Conservation (phyloP, 2,888 invertebrate genomes). For the Eupithecia subumbrata region DNA sequence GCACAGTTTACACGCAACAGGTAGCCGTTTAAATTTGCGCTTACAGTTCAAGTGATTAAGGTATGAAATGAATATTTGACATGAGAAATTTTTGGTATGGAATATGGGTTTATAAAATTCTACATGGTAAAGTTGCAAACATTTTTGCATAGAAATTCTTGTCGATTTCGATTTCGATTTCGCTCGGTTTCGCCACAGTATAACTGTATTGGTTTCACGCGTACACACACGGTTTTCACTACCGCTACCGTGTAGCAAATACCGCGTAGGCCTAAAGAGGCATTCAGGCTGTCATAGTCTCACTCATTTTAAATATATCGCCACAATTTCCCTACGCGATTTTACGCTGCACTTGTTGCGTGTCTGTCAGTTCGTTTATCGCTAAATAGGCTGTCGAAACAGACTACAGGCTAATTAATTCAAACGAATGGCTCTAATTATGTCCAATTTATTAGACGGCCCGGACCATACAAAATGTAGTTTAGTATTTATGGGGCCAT, state of each 20-base stretch:
- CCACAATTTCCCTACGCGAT: not conserved
- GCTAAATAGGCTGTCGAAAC: conserved; percentile 21
- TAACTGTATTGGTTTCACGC: no score
- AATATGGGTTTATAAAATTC: not conserved
- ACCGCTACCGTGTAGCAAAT: no score
- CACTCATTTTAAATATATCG: not conserved
- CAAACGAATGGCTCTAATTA: conserved; percentile 19
- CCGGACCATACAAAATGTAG: conserved; percentile 5
- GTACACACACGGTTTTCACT: no score
- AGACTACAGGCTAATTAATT: conserved; percentile 28
- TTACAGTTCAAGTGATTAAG: conserved; percentile 11
- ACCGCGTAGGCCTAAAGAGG: no score
- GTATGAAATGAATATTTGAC: not conserved
- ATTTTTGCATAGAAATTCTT: not conserved
- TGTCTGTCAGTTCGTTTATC: conserved; percentile 16
- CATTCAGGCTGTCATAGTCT: no score
- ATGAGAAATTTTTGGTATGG: not conserved
- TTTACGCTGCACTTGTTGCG: conserved; percentile 29
- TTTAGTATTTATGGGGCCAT: not conserved
- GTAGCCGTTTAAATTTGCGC: conserved; percentile 38
- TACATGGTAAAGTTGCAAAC: not conserved
- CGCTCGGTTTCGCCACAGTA: no score
- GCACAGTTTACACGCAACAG: conserved; percentile 52
- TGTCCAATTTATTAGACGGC: not conserved
- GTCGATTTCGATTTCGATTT: no score